Base-by-base conservation (phyloP, 1,140 invertebrate genomes). In the Heliconius nattereri region DNA sequence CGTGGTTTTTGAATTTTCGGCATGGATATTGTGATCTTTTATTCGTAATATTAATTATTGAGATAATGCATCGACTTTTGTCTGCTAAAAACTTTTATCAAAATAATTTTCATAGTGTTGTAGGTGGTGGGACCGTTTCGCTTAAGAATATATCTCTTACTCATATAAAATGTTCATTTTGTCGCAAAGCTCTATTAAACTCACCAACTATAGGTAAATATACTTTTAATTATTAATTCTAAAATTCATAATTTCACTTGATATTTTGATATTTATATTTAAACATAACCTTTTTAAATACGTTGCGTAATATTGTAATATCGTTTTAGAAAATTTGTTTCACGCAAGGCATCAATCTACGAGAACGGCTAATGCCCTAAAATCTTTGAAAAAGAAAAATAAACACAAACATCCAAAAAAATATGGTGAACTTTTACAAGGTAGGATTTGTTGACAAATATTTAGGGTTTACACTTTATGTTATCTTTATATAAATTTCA, bases 401-500 rank as follows among this genome's bases (percentile, higher is more conserved):
- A 92, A 92, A 84, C 87, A 93, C 78, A 93, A 92, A 85, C 81
- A 72, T 77, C 91, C 90, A 70, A 93, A 92, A 84, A 93, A 93
- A 83, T 94, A 93, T 93, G 93, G 91, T n/a, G 93, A 94, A 85
- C 81, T 94, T 7, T 85, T 94, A 74, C 89, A 93, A 89, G 91
- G 93, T 94, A 78, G 77, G 77, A 16, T 85, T 83, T 85, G 75
- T 70, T 76, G 19, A 72, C 19, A 35, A 16, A 71, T 52, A 20
- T 60, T 26, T 66, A 66, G 71, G 78, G 19, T 77, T 73, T 73
- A 52, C 16, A 9, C 40, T 54, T 37, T 37, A 29, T 66, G 13
- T 79, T 77, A 35, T 71, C 75, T 49, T 52, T 49, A 71, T 72
- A 75, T 35, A 37, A 75, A 79, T 73, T 76, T 78, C 76, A 80